phyloP scores from a whole-genome alignment of 2,113 vertebrate genomes.

The Ptilorrhoa leucosticta region DNA sequence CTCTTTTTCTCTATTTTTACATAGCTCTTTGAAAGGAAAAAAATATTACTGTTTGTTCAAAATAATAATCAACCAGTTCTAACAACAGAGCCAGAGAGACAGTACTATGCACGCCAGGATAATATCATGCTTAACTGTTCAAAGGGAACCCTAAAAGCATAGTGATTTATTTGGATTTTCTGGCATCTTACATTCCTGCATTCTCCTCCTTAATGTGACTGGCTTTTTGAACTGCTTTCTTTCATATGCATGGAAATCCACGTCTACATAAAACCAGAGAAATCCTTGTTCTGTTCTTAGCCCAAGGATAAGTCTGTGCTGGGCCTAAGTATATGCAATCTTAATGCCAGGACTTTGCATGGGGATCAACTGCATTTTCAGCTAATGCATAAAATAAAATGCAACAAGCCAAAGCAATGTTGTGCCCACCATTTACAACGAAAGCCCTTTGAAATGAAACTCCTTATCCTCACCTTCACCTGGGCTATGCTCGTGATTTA shows the following conservation, averaged over 20 bases:
- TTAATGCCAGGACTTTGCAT: not conserved
- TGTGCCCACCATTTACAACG: not conserved
- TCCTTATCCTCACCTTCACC: slow-evolving; percentile 17
- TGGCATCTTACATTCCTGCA: not conserved
- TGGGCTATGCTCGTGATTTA: not conserved
- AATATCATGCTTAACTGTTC: not conserved
- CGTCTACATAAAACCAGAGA: not conserved
- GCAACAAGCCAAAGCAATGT: not conserved
- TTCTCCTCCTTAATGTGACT: not conserved
- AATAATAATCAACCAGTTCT: not conserved
- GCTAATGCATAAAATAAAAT: not conserved
- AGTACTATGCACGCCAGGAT: not conserved
- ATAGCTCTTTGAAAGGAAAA: not conserved
- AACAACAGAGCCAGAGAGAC: not conserved
- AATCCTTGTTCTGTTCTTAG: not conserved
- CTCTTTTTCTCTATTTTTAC: not conserved
- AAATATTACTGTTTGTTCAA: not conserved
- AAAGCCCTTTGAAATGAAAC: not conserved
- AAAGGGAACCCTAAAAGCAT: not conserved
- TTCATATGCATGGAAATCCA: not conserved
- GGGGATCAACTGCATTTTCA: not conserved
- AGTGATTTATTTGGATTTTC: not conserved
- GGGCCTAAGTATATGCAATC: not conserved
- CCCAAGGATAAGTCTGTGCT: not conserved
- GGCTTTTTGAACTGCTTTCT: not conserved